phyloP scores from a whole-genome alignment of 1,140 invertebrate species.

The Lasioglossum albipes region DNA sequence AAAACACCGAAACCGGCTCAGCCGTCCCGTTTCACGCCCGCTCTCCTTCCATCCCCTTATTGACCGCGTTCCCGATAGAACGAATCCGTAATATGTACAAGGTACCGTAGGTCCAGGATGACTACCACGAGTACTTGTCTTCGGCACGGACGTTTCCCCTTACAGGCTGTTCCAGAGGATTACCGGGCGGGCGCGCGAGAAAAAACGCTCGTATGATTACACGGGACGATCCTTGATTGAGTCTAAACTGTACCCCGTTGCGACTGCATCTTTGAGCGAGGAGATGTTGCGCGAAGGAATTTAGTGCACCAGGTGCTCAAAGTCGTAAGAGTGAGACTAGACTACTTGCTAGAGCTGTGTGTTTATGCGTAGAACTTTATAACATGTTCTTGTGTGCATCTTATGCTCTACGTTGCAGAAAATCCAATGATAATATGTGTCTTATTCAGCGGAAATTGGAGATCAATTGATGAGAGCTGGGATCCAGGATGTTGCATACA shows the following conservation, averaged over 20 bases:
- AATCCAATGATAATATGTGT: too few species aligned
- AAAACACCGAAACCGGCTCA: conserved; percentile 52
- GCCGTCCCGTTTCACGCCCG: neutral
- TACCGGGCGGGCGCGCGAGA: neutral
- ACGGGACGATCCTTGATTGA: neutral
- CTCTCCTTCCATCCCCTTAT: conserved; percentile 1
- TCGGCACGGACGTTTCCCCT: conserved; percentile 21
- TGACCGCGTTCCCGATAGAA: conserved; percentile 16
- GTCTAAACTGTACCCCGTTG: neutral
- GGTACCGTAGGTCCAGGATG: conserved; percentile 15
- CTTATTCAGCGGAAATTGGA: too few species aligned
- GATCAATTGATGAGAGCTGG: too few species aligned
- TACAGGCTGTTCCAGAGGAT: neutral
- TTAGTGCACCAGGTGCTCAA: too few species aligned
- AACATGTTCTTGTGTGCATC: too few species aligned
- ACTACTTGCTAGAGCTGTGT: too few species aligned
- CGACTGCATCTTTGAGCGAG: neutral
- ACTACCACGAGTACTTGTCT: conserved; percentile 15
- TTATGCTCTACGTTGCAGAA: too few species aligned
- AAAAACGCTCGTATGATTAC: neutral
- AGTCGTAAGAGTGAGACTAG: too few species aligned
- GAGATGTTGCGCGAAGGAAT: too few species aligned
- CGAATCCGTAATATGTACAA: conserved; percentile 42
- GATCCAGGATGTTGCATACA: too few species aligned
- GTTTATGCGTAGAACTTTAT: too few species aligned